phyloP scores from a whole-genome alignment of 2,113 vertebrate species.

The Panthera tigris region DNA sequence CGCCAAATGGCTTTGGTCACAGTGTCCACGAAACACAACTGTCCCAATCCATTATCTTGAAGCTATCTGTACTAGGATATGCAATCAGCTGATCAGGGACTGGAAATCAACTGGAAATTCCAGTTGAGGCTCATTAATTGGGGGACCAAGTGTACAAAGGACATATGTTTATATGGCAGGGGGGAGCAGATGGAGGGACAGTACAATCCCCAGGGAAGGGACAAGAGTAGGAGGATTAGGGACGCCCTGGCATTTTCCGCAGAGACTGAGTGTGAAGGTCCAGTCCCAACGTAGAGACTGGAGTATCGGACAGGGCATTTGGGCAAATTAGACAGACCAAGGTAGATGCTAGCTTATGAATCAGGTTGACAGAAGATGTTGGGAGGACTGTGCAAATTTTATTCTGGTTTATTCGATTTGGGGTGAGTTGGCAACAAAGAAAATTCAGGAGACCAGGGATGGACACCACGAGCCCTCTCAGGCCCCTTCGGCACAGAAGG shows the following conservation, averaged over 20 bases:
- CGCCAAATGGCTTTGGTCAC: constrained; percentile 52
- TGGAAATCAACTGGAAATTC: neutral
- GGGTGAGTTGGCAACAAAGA: neutral
- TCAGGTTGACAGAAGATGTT: neutral
- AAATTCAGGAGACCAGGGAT: neutral
- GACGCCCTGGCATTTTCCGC: neutral
- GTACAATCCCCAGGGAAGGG: neutral
- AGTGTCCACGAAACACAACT: neutral
- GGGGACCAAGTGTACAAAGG: neutral
- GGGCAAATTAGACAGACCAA: neutral
- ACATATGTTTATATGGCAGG: neutral
- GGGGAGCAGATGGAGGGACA: neutral
- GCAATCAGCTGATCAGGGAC: neutral
- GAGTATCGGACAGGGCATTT: neutral
- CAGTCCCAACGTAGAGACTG: neutral
- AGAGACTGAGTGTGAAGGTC: neutral
- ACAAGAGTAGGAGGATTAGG: neutral
- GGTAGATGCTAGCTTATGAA: neutral
- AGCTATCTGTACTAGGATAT: neutral
- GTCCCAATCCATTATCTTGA: neutral
- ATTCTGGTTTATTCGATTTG: neutral
- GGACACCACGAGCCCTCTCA: fast-evolving
- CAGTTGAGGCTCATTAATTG: neutral
- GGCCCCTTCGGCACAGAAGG: neutral
- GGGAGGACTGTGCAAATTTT: neutral